Evolutionary conservation across 2,113 vertebrate species (phyloP).

Genomic region (Spheniscus mendiculus): DNA sequence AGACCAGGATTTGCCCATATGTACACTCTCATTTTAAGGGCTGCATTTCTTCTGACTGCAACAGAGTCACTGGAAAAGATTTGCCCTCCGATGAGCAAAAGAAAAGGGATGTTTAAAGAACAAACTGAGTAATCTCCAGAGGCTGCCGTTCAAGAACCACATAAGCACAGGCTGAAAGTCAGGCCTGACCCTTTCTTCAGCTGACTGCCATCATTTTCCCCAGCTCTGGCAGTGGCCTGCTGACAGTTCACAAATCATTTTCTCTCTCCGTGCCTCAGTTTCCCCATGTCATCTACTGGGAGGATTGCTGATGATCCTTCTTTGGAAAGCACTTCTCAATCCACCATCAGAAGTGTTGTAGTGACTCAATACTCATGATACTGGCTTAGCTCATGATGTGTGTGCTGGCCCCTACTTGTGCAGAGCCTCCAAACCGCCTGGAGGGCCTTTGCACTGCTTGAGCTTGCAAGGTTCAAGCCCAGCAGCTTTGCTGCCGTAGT

Average conservation of each 20-base stretch:
- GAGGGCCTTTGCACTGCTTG: not conserved
- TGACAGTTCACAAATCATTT: not conserved
- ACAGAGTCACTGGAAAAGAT: not conserved
- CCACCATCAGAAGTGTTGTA: not conserved
- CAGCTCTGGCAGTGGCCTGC: not conserved
- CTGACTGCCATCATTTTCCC: not conserved
- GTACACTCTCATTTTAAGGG: not conserved
- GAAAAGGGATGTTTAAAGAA: not conserved
- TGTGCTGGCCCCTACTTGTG: not conserved
- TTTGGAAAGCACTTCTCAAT: not conserved
- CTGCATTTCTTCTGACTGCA: not conserved
- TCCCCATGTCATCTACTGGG: not conserved
- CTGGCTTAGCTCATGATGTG: not conserved
- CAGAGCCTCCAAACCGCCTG: not conserved
- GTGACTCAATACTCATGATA: fast-evolving
- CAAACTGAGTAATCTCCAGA: not conserved
- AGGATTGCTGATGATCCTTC: not conserved
- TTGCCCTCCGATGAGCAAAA: not conserved
- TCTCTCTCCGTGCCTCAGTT: not conserved
- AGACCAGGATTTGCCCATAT: not conserved
- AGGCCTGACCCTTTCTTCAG: not conserved
- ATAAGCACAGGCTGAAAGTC: not conserved
- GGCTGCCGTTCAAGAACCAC: not conserved
- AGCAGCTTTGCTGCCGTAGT: not conserved
- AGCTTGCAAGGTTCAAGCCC: not conserved